A percentile compares a stretch with the other conserved stretches of the same genome.
phyloP scores from a whole-genome alignment of 2,888 invertebrate species.

The Hirtodrosophila cameraria region DNA sequence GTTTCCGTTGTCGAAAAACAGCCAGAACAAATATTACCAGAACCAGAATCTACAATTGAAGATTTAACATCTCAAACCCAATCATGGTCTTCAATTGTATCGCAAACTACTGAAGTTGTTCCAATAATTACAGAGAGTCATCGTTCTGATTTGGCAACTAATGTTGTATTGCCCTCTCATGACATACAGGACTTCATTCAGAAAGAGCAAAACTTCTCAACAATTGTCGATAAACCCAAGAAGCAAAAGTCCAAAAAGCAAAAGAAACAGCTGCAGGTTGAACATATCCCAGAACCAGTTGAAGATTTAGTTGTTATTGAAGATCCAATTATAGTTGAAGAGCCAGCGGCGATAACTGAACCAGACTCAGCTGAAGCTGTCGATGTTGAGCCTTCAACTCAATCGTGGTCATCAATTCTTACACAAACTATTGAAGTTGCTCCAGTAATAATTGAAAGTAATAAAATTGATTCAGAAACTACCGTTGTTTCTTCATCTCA shows the following conservation, averaged over 20 bases:
- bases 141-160: neutral
- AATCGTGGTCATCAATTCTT: constrained; percentile 52
- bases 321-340: neutral
- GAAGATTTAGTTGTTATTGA: no score
- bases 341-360: constrained; percentile 1
- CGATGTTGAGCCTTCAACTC: neutral
- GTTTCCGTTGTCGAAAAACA: neutral
- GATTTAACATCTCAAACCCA: constrained; percentile 1
- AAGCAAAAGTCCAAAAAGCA: constrained; percentile 37
- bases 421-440: constrained; percentile 33
- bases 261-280: constrained; percentile 8
- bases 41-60: neutral
- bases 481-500: neutral
- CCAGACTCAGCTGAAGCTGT: neutral
- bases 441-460: constrained; percentile 8
- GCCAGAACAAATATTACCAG: neutral
- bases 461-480: neutral
- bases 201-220: constrained; percentile 1
- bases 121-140: constrained; percentile 5
- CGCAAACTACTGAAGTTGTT: constrained; percentile 10
- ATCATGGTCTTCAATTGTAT: constrained; percentile 47
- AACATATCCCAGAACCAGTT: neutral
- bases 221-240: constrained; percentile 8
- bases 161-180: neutral
- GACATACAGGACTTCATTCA: neutral